A percentile compares a stretch with the other conserved stretches of the same genome.
These are phyloP conservation scores for Polydrusus pterygomalis DNA, from an alignment of 2,888 invertebrate genomes.

Conservation along the genomic window DNA sequence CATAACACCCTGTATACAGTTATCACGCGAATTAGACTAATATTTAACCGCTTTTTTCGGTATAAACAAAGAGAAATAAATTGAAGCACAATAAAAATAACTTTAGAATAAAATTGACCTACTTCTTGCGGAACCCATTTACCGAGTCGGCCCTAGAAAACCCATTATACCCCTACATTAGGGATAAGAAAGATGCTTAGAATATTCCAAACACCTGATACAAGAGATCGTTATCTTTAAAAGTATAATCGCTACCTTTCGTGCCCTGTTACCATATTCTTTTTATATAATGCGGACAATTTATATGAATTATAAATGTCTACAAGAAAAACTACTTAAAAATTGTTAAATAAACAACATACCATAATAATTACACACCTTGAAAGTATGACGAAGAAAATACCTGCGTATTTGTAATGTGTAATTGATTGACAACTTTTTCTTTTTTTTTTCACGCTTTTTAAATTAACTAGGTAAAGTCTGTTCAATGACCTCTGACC, in stretches of 20 bases:
- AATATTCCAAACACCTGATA: conserved; percentile 5
- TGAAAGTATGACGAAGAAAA: no score
- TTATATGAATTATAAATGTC: background rate
- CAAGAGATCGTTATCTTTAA: background rate
- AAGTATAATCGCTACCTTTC: conserved; percentile 9
- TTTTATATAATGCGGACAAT: background rate
- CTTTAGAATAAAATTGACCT: background rate
- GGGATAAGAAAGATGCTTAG: background rate
- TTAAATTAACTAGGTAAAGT: no score
- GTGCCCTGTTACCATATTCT: background rate
- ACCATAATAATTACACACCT: background rate
- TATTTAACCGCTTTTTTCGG: no score
- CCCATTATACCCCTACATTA: background rate
- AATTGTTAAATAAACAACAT: no score
- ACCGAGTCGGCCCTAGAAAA: background rate
- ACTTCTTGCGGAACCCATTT: background rate
- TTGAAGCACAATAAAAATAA: background rate
- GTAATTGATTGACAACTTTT: no score
- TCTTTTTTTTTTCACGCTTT: no score
- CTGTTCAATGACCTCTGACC: no score
- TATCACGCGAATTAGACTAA: no score
- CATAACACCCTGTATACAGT: no score
- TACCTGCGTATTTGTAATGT: no score
- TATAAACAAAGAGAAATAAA: no score
- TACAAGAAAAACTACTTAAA: background rate